These are phyloP conservation scores for Cerastoderma edule DNA, from an alignment of 2,888 invertebrate genomes.

Conservation along the genomic window DNA sequence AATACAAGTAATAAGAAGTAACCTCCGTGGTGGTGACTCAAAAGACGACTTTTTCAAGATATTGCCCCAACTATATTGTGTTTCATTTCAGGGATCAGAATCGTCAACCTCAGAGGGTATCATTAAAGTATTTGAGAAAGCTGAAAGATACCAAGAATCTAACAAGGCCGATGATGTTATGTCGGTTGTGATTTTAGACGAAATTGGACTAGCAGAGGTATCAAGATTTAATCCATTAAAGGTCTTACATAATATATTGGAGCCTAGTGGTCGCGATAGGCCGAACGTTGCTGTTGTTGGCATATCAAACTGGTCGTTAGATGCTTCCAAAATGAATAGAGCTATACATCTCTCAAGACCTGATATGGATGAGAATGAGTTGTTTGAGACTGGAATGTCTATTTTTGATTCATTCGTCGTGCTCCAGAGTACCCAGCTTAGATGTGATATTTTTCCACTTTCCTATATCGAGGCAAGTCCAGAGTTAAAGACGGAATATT, in stretches of 20 bases:
- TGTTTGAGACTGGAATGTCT: slow-evolving; percentile 65
- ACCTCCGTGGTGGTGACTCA: slow-evolving; percentile 69
- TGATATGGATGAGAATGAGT: slow-evolving; percentile 68
- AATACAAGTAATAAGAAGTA: slow-evolving; percentile 68
- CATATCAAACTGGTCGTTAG: slow-evolving; percentile 73
- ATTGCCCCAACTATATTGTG: slow-evolving; percentile 67
- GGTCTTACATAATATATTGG: slow-evolving; percentile 71
- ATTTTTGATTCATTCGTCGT: slow-evolving; percentile 57
- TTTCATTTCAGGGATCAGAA: slow-evolving; percentile 73
- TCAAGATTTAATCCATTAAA: slow-evolving; percentile 75
- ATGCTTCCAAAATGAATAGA: slow-evolving; percentile 78
- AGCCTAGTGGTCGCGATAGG: slow-evolving; percentile 59
- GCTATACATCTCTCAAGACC: slow-evolving; percentile 73
- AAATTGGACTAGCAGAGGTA: slow-evolving; percentile 74
- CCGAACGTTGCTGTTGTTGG: slow-evolving; percentile 74
- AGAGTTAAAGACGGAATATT: slow-evolving; percentile 2
- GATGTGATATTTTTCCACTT: background rate
- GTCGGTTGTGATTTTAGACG: slow-evolving; percentile 75
- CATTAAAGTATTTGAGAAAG: slow-evolving; percentile 71
- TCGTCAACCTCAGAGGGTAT: slow-evolving; percentile 75
- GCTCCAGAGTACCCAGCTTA: background rate
- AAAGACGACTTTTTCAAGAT: slow-evolving; percentile 62
- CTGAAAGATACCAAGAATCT: slow-evolving; percentile 63
- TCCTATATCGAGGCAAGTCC: background rate
- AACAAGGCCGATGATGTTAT: slow-evolving; percentile 58